Base-by-base conservation (phyloP, 2,888 invertebrate species). In the Drosophila borborema region DNA sequence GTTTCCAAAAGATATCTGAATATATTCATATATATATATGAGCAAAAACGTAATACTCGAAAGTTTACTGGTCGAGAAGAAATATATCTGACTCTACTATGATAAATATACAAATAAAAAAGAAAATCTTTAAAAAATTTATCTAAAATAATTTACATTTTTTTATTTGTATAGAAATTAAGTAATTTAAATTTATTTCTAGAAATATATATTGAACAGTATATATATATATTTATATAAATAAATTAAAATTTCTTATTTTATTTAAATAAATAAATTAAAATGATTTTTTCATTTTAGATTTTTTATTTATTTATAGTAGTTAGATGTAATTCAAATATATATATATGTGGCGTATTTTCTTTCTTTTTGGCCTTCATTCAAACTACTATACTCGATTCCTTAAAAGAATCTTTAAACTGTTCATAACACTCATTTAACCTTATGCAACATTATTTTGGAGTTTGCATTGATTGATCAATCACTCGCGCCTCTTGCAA, bases 401-500 rank as follows among this genome's bases (percentile, higher is more conserved):
- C 4, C 16, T 49, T 10, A 5, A 1, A n/a, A 2, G 18, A 10
- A 10, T 43, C 10, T 18, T 43, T 5, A 41, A 1, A n/a, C 41
- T n/a, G n/a, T 41, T 43, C 14, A 20, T 6, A 20, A 6, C 12
- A 20, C 20, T 45, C 28, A 28, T 10, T 14, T 16, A 10, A 5
- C n/a, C 28, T 28, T 48, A 3, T 28, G 28, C 28, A 48, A 31
- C 48, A 48, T 28, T 49, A 6, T 31, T 49, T 31, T 10, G 5
- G 31, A 28, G 31, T 18, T 49, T 8, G 31, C 49, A 41, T 23
- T n/a, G 38, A 40, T 49, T 20, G n/a, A 14, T 28, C 46, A n/a
- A 14, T 18, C 38, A 23, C 14, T 53, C 16, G 58, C 40, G 16
- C 31, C 66, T 28, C 16, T 10, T 8, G 9, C 46, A 51, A 64